A percentile compares a stretch with the other conserved stretches of the same genome.
Conservation (phyloP, 2,888 invertebrate species). For the Tinea trinotella region DNA sequence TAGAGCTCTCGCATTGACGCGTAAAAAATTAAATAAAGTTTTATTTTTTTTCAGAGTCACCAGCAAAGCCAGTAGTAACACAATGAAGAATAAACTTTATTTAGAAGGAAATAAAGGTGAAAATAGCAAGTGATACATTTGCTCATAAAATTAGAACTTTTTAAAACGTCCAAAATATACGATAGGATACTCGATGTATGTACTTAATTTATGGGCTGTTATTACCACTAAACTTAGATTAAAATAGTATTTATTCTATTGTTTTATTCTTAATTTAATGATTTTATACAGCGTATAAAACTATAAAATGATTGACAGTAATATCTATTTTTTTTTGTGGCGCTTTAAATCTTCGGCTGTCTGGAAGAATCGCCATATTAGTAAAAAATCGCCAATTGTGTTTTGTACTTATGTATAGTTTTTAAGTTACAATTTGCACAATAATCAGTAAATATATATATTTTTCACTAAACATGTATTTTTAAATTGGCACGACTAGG, state of each 20-base stretch:
- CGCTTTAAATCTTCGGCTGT: no score
- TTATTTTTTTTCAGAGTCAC: conserved; percentile 36
- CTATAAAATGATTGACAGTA: no score
- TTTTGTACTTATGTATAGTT: not conserved
- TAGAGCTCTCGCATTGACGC: no score
- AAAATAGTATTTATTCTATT: not conserved
- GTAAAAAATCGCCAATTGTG: no score
- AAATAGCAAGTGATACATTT: not conserved
- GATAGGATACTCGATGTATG: not conserved
- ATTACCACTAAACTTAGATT: not conserved
- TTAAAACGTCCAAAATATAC: conserved; percentile 11
- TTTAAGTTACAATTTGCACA: no score
- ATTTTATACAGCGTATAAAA: no score
- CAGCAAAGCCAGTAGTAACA: conserved; percentile 41
- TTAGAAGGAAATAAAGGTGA: not conserved
- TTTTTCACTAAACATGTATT: not conserved
- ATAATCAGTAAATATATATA: not conserved
- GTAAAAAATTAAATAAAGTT: no score
- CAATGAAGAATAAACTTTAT: conserved; percentile 33
- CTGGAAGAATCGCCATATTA: no score
- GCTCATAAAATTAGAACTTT: not conserved
- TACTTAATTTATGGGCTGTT: not conserved
- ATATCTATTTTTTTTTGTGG: no score
- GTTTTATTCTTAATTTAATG: no score
- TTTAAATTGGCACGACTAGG: not conserved